Conservation (phyloP, 2,797 vertebrate species). For the Premnoplex brunnescens region DNA sequence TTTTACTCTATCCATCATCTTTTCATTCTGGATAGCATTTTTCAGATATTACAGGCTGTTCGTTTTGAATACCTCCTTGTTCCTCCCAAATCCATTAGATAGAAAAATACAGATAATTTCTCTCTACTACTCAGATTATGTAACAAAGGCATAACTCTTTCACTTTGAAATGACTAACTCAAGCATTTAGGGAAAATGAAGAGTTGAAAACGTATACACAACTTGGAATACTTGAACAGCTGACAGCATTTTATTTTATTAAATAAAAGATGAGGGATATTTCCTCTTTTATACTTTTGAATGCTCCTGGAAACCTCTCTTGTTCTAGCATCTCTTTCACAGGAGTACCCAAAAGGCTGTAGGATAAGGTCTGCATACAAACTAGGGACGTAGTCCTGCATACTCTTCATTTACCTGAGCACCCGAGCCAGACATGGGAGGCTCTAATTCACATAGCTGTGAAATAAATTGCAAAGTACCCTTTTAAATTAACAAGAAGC, state of each 20-base stretch:
- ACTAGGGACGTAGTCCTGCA: background rate
- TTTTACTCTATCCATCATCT: background rate
- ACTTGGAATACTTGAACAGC: background rate
- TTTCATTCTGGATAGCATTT: background rate
- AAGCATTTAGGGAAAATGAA: background rate
- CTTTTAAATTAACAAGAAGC: background rate
- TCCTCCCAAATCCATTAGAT: background rate
- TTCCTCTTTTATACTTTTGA: background rate
- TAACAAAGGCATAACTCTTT: background rate
- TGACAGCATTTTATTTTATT: background rate
- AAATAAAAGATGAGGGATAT: background rate
- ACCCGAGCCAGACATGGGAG: background rate
- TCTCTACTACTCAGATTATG: background rate
- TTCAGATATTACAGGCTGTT: background rate
- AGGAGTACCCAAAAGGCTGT: background rate
- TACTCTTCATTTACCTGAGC: background rate
- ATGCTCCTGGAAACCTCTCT: background rate
- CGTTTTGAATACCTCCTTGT: background rate
- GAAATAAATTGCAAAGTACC: background rate
- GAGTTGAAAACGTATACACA: background rate
- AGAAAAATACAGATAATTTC: background rate
- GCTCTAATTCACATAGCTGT: background rate
- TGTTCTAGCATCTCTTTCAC: background rate
- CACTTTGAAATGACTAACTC: background rate
- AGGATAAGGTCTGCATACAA: background rate